Evolutionary conservation across 2,797 vertebrate species (phyloP), one percentile per base, ranked within the genome.

Genomic region (Chloroceryle amazona): DNA sequence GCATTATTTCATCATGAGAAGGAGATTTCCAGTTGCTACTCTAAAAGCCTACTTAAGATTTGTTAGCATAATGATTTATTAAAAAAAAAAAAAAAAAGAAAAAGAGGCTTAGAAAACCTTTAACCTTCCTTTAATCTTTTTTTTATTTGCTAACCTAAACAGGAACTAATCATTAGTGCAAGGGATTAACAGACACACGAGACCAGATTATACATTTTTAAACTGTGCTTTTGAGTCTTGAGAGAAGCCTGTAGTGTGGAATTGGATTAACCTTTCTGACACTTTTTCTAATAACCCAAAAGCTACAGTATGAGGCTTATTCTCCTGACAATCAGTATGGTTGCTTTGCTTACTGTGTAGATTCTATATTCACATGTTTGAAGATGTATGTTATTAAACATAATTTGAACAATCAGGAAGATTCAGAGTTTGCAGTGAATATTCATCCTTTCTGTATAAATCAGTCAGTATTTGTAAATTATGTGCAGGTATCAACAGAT

Each of bases 211-310:
- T 96, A 91, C 89, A 57, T 97, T 97, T 97, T 98, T 92, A 97
- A 97, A 87, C 93, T 98, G 96, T 96, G 92, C 95, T 96, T 97
- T 97, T 91, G 93, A 94, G 62, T 97, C 95, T 96, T 94, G 62
- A 93, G 91, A 93, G 96, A 95, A 97, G 90, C 42, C 29, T 94
- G 80, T 93, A 79, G 79, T 96, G 88, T 94, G 75, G 95, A 97
- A 97, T 96, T 97, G 86, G 97, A 97, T 98, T 98, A 98, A 96
- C 92, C 93, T 98, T 97, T 96, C 72, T 96, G 96, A 97, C 96
- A 96, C 62, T 88, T 91, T 79, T 95, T 91, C 95, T 97, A 97
- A 97, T 96, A 97, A 94, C 51, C 63, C 89, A 94, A 94, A 94
- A 97, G 29, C 96, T 96, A 75, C 85, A 88, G 25, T 82, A 71